These are phyloP conservation scores for Neuroscelio doddi DNA, from an alignment of 2,888 invertebrate genomes.

Conservation along the genomic window DNA sequence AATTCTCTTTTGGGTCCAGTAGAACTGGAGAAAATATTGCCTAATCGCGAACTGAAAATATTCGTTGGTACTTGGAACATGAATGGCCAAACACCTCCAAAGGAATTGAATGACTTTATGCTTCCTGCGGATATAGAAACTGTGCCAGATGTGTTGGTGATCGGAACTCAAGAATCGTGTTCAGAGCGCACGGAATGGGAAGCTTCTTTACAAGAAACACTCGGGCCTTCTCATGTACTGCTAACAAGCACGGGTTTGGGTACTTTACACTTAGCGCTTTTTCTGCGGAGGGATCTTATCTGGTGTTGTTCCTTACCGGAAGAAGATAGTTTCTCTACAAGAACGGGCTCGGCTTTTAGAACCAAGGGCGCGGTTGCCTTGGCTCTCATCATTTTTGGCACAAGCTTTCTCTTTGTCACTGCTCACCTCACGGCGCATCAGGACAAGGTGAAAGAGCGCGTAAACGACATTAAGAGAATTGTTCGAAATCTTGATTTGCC, in stretches of 20 bases:
- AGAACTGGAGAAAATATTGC: constrained; percentile 90
- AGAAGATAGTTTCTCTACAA: constrained; percentile 88
- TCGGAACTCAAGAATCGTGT: constrained; percentile 95
- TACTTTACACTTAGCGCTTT: constrained; percentile 90
- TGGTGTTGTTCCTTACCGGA: constrained; percentile 97
- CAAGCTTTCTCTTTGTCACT: constrained; percentile 94
- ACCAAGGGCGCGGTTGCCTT: constrained; percentile 97
- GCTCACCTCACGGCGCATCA: constrained; percentile 96
- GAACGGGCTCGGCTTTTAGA: constrained; percentile 91
- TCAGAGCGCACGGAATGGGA: constrained; percentile 93
- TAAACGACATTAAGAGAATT: constrained; percentile 89
- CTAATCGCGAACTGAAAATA: constrained; percentile 87
- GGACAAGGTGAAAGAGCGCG: constrained; percentile 88
- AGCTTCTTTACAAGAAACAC: constrained; percentile 90
- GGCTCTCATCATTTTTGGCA: constrained; percentile 94
- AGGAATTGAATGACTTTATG: constrained; percentile 91
- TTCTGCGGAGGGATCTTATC: constrained; percentile 91
- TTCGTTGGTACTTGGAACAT: constrained; percentile 98
- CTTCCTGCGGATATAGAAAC: constrained; percentile 88
- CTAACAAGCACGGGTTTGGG: constrained; percentile 75
- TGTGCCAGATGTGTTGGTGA: constrained; percentile 91
- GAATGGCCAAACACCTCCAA: constrained; percentile 91
- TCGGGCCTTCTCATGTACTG: constrained; percentile 94
- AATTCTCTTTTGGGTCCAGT: constrained; percentile 87
- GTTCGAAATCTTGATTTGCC: constrained; percentile 87